Evolutionary conservation across 2,113 vertebrate genomes (phyloP), one percentile per base, ranked within the genome.

Genomic region (Clarias batrachus): DNA sequence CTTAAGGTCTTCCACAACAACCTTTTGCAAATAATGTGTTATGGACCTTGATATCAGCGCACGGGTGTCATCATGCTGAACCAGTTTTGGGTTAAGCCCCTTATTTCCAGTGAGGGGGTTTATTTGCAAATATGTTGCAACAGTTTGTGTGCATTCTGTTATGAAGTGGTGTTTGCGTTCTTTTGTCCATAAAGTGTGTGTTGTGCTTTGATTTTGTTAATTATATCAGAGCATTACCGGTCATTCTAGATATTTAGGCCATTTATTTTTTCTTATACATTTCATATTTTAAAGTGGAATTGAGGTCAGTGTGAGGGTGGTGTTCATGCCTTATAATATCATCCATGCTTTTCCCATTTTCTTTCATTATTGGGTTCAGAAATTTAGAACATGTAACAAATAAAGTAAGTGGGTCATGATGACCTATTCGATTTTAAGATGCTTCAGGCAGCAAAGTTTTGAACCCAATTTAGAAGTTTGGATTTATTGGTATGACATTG

Each of bases 371-470:
- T 87, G 81, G 86, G 81, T 82, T 87, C 70, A 63, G 80, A 82
- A 82, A 87, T 87, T 87, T 87, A n/a, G 86, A 87, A 77, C 86
- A 17, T 68, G 86, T 77, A 83, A 83, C 81, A 87, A 87, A 87
- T 87, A 77, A 83, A 87, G 86, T 78, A 87, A 87, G 81, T 87
- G 52, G 86, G 86, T 83, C 86, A 68, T 87, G 52, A 87, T 83
- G 81, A 83, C 81, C 86, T 65, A 63, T 87, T 73, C 86, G 48
- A n/a, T 78, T 83, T 74, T 59, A 78, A 57, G 14, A 41, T 33
- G 81, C 86, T 83, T 78, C 71, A 83, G 86, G 86, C 81, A 41
- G 33, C 14, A 4, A 82, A 63, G 85, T 82, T 74, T 76, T 23
- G 25, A 56, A 65, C 70, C n/a, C 48, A 62, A 54, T 57, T 79